A percentile compares a stretch with the other conserved stretches of the same genome.
These are phyloP conservation scores for Drosophila melanocephala DNA, from an alignment of 2,888 invertebrate genomes.

Conservation along the genomic window DNA sequence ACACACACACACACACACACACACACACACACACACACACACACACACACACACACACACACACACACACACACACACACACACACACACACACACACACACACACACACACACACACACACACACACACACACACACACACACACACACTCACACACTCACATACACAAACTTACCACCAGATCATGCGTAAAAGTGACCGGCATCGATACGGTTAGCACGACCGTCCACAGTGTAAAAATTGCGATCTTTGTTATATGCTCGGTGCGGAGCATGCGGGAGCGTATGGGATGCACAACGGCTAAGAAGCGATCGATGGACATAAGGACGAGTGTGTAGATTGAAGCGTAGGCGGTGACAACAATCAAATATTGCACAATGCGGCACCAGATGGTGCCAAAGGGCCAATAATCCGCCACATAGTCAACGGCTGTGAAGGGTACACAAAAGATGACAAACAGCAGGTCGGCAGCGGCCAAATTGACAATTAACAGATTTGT, in stretches of 20 bases:
- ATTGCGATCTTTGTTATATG: constrained; percentile 92
- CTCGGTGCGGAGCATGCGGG: constrained; percentile 93
- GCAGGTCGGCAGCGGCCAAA: constrained; percentile 94
- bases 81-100: not conserved
- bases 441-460: constrained; percentile 96
- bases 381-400: constrained; percentile 95
- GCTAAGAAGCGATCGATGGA: constrained; percentile 96
- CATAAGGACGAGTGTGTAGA: constrained; percentile 97
- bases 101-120: not conserved
- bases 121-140: not conserved
- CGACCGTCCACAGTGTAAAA: constrained; percentile 91
- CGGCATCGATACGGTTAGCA: constrained; percentile 90
- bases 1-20: not conserved
- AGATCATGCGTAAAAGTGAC: constrained; percentile 91
- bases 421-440: constrained; percentile 97
- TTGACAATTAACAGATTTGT: constrained; percentile 97
- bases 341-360: constrained; percentile 95
- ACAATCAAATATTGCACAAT: constrained; percentile 95
- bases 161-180: constrained; percentile 84
- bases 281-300: constrained; percentile 95
- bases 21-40: not conserved
- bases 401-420: constrained; percentile 94
- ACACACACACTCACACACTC: not conserved
- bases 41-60: not conserved
- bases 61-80: not conserved